Percentiles rank a stretch among this genome's conserved stretches.
Evolutionary conservation across 2,888 invertebrate species (phyloP).

Genomic region (Drosophila nr. perissopoda): DNA sequence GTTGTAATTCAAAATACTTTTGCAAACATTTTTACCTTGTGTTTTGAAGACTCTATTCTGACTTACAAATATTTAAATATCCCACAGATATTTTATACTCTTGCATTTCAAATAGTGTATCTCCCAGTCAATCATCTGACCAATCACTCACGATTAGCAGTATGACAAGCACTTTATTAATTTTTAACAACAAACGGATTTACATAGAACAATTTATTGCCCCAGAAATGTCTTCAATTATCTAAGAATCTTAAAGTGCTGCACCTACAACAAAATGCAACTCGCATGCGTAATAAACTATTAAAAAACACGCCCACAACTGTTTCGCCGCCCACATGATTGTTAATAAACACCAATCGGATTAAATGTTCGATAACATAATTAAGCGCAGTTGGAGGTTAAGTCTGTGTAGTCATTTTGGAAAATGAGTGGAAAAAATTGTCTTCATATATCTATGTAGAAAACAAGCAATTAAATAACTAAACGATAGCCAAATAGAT

Average conservation of each 20-base stretch:
- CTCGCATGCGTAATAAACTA: constrained; percentile 40
- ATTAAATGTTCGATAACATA: constrained; percentile 66
- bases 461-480: constrained; percentile 37
- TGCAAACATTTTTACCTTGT: neutral
- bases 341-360: constrained; percentile 34
- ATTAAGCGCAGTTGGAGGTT: constrained; percentile 55
- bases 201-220: constrained; percentile 9
- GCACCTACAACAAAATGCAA: constrained; percentile 41
- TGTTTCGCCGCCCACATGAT: constrained; percentile 16
- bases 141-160: neutral
- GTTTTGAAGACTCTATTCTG: neutral
- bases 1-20: neutral
- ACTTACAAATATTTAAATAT: neutral
- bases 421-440: constrained; percentile 15
- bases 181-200: neutral
- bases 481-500: constrained; percentile 21
- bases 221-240: constrained; percentile 60
- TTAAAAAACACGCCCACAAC: constrained; percentile 21
- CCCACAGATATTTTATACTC: neutral
- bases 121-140: neutral
- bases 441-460: constrained; percentile 6
- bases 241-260: constrained; percentile 50
- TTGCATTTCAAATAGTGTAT: neutral
- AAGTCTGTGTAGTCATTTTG: neutral
- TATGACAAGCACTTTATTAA: neutral